These are phyloP conservation scores for Pangasianodon gigas DNA, from an alignment of 2,113 vertebrate species.

Conservation along the genomic window DNA sequence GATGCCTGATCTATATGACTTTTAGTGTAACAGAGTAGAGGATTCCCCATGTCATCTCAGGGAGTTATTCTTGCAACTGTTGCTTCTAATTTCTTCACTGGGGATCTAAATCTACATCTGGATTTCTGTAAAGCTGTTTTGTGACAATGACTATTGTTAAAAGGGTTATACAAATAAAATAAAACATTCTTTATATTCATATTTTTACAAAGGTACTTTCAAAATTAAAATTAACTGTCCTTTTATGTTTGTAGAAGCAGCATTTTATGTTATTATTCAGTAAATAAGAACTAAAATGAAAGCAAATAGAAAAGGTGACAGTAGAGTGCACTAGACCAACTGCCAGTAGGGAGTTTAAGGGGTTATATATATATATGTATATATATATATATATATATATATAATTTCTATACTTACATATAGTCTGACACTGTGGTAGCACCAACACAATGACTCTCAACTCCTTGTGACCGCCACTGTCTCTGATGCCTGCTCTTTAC, in stretches of 20 bases:
- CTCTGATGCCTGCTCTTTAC: neutral
- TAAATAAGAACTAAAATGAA: neutral
- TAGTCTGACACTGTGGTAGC: slow-evolving; percentile 49
- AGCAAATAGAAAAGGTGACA: neutral
- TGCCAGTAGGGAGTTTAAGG: too few species aligned
- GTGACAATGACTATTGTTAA: neutral
- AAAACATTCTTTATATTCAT: neutral
- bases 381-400: too few species aligned
- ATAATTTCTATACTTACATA: neutral
- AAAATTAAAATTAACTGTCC: neutral
- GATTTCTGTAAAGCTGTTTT: neutral
- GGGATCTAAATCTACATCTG: neutral
- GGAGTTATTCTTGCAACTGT: neutral
- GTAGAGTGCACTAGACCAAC: too few species aligned
- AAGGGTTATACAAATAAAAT: neutral
- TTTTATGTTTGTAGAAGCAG: neutral
- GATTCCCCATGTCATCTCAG: neutral
- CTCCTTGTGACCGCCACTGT: neutral
- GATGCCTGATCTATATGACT: neutral
- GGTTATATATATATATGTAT: too few species aligned
- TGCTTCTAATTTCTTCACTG: neutral
- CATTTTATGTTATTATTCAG: neutral
- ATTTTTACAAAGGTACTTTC: neutral
- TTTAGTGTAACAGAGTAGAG: neutral
- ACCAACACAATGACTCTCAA: slow-evolving; percentile 35